Percentiles rank a stretch among this genome's conserved stretches.
Evolutionary conservation across 2,113 vertebrate genomes (phyloP).

Genomic region (Octodon degus): DNA sequence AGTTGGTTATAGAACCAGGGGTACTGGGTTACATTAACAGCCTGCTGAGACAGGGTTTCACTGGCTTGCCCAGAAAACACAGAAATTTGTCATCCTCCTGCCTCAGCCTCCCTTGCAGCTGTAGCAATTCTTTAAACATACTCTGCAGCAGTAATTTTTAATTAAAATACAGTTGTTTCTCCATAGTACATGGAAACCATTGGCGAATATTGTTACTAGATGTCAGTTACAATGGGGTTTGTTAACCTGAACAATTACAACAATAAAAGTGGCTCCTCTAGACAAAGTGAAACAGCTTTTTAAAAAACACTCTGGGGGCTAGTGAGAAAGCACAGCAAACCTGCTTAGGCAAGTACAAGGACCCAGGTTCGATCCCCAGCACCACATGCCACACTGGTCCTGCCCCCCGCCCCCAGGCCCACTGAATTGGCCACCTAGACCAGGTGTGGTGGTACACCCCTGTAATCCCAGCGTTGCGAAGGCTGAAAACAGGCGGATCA

Average conservation of each 20-base stretch:
- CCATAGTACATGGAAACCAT: conserved; percentile 8
- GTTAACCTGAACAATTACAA: background rate
- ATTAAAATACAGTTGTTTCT: conserved; percentile 7
- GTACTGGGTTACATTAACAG: background rate
- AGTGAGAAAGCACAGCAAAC: no score
- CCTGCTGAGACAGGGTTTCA: background rate
- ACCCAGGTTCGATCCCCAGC: no score
- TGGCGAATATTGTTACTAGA: background rate
- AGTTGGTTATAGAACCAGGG: background rate
- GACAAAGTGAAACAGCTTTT: background rate
- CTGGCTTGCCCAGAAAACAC: background rate
- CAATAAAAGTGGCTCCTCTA: background rate
- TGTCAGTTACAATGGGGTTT: background rate
- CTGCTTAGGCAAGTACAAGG: no score
- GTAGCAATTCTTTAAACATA: background rate
- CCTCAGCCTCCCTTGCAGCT: background rate
- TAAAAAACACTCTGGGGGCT: background rate
- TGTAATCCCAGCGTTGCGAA: no score
- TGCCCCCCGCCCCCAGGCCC: no score
- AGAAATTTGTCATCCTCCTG: background rate
- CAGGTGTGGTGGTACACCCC: no score
- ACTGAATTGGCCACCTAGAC: no score
- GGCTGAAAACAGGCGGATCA: no score
- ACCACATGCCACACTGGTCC: no score
- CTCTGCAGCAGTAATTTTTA: conserved; percentile 9